phyloP scores from a whole-genome alignment of 2,888 invertebrate genomes.

The Callosobruchus maculatus region DNA sequence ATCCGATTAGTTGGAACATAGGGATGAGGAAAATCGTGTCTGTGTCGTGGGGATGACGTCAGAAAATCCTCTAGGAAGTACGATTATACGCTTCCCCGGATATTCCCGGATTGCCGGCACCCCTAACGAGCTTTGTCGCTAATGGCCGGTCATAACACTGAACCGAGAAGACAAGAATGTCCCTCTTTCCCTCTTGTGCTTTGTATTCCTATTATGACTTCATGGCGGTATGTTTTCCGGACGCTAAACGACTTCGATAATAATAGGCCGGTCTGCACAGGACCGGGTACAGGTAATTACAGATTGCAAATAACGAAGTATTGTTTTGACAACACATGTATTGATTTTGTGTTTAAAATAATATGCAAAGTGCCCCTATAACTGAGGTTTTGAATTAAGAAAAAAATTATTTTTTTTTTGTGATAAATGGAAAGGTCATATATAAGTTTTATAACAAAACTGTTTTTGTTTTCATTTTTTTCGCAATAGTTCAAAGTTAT shows the following conservation, averaged over 20 bases:
- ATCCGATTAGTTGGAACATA: neutral
- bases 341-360: too few relatives aligned
- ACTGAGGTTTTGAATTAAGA: too few relatives aligned
- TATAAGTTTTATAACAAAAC: too few relatives aligned
- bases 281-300: neutral
- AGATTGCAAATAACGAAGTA: too few relatives aligned
- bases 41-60: neutral
- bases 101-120: neutral
- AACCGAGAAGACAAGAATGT: conserved; percentile 18
- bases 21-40: neutral
- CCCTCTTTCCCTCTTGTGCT: conserved; percentile 9
- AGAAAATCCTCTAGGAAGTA: neutral
- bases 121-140: conserved; percentile 11
- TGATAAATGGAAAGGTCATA: too few relatives aligned
- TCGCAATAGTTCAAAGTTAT: too few relatives aligned
- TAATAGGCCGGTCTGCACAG: neutral
- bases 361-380: too few relatives aligned
- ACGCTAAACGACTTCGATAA: neutral
- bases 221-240: neutral
- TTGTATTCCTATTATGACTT: neutral
- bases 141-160: conserved; percentile 22
- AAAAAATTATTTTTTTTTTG: too few relatives aligned
- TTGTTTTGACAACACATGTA: too few relatives aligned
- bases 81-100: neutral
- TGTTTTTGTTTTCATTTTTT: too few relatives aligned